Conservation (phyloP, 2,888 invertebrate species). For the Aethes cnicana region DNA sequence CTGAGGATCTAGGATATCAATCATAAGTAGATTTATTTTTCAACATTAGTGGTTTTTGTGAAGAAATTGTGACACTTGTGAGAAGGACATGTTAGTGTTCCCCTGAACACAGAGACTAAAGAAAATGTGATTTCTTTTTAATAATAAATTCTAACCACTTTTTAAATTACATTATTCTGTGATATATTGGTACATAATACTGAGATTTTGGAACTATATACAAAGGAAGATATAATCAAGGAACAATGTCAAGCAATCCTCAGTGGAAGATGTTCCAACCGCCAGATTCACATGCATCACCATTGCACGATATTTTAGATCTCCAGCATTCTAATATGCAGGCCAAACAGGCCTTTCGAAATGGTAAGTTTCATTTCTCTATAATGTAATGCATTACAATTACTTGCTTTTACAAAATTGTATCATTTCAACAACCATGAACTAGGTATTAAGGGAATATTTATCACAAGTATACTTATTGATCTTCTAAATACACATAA, state of each 20-base stretch:
- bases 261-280: slow-evolving; percentile 96
- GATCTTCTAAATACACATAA: no score
- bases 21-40: slow-evolving; percentile 79
- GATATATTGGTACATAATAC: slow-evolving; percentile 71
- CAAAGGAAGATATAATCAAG: slow-evolving; percentile 63
- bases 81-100: slow-evolving; percentile 61
- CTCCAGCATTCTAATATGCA: slow-evolving; percentile 84
- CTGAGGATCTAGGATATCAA: slow-evolving; percentile 86
- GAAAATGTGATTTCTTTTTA: slow-evolving; percentile 74
- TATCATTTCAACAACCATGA: no score
- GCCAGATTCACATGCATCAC: slow-evolving; percentile 92
- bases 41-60: slow-evolving; percentile 66
- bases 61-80: slow-evolving; percentile 61
- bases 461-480: no score
- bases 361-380: slow-evolving; percentile 65
- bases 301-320: slow-evolving; percentile 91
- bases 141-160: slow-evolving; percentile 59
- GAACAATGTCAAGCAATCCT: slow-evolving; percentile 90
- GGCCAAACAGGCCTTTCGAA: slow-evolving; percentile 77
- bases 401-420: no score
- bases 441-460: no score
- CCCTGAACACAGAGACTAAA: slow-evolving; percentile 58
- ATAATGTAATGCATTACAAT: not conserved
- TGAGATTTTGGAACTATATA: slow-evolving; percentile 73
- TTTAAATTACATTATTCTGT: slow-evolving; percentile 70